Evolutionary conservation across 2,888 invertebrate species (phyloP), one percentile per base, ranked within the genome.

Genomic region (Microctonus brassicae): DNA sequence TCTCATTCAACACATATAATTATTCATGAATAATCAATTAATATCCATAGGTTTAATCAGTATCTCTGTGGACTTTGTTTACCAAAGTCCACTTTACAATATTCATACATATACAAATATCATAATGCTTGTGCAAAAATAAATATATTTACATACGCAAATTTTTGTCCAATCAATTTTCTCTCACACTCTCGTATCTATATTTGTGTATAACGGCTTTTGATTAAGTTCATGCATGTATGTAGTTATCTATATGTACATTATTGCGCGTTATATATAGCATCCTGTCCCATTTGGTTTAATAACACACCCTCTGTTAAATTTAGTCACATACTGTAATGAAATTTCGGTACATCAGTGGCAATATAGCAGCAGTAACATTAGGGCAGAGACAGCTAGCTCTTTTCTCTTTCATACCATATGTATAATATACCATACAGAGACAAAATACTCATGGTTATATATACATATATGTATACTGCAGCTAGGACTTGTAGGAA

Each of bases 281-380:
- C 60, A 60, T 10, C 20, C n/a, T n/a, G n/a, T n/a, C 7, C 53
- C n/a, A 26, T 33, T 53, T 22, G 2, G 10, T 53, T 22, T 53
- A 22, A 29, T 29, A 11, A 29, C 29, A 24, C 57, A 29, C 57
- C 57, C 57, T 57, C 36, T 22, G 36, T 22, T 47, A 83, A 85
- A 85, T 84, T 77, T 82, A 85, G 83, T 85, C 84, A 85, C 82
- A 77, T 83, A 82, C 83, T 84, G 83, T 85, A 85, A 85, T 84
- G 84, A 84, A 80, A 81, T 85, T 85, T 82, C 80, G 80, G 77
- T 83, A 81, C 81, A 82, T 83, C 82, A 81, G 80, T 80, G 80
- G 76, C 22, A 65, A 29, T 33, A 62, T 68, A 64, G 26, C 65
- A 63, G 61, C 68, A 65, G 72, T 70, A 73, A 65, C 66, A 24